Evolutionary conservation across 2,888 invertebrate genomes (phyloP).

Genomic region (Odontothrips loti): DNA sequence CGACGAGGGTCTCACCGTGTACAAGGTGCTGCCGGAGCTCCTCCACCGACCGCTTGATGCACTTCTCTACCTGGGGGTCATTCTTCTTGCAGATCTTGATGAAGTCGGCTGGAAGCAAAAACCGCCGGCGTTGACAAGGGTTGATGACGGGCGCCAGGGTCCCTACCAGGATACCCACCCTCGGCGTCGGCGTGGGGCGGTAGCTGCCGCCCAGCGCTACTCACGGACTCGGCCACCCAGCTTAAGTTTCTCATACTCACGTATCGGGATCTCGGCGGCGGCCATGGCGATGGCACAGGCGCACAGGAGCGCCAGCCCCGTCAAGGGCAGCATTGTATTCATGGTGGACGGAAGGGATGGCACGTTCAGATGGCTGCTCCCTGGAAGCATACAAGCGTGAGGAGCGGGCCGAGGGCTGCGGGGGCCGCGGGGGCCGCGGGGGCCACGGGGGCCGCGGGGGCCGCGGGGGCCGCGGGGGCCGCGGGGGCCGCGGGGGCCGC

Average conservation of each 20-base stretch:
- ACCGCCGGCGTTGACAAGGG: not conserved
- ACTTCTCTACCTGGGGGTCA: slow-evolving; percentile 46
- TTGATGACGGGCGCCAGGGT: too few species aligned
- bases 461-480: not conserved
- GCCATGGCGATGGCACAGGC: not conserved
- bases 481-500: too few species aligned
- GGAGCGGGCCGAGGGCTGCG: too few species aligned
- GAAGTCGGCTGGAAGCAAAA: slow-evolving; percentile 38
- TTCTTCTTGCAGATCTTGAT: slow-evolving; percentile 39
- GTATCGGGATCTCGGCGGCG: not conserved
- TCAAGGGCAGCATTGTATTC: not conserved
- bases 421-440: not conserved
- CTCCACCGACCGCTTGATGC: slow-evolving; percentile 55
- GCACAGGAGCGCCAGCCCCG: not conserved
- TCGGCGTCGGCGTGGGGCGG: too few species aligned
- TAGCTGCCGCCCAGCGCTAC: too few species aligned
- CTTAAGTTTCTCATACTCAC: not conserved
- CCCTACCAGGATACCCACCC: too few species aligned
- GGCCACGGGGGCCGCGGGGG: too few species aligned
- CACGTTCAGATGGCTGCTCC: not conserved
- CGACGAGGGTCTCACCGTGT: slow-evolving; percentile 42
- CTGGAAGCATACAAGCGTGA: not conserved
- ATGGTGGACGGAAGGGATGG: not conserved
- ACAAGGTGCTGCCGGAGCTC: slow-evolving; percentile 57
- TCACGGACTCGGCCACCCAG: too few species aligned